Evolutionary conservation across 2,888 invertebrate species (phyloP), one percentile per base, ranked within the genome.

Genomic region (Stratiomys singularior): DNA sequence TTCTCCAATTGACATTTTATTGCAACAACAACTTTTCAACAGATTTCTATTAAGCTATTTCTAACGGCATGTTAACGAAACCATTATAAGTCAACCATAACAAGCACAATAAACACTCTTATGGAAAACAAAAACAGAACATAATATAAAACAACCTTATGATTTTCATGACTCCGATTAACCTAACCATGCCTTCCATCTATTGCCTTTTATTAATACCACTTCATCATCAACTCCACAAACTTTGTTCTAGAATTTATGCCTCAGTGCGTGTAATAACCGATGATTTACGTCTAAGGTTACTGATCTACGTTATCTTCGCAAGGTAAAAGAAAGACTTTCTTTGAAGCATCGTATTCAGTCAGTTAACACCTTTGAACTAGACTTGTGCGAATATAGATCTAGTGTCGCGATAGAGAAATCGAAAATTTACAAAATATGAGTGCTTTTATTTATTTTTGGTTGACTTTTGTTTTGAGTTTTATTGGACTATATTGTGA

Each of bases 331-430:
- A 28, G 72, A 72, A 72, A 72, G 27, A 30, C 72, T 72, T 72
- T 72, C 72, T 72, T 72, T 30, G 28, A 11, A 11, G 11, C 11
- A 25, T 25, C 27, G 25, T 11, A 11, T 46, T 56, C 27, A 72
- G 72, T 72, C 27, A 72, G 72, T 52, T 72, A 72, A 72, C 72
- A 72, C 72, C 72, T 72, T 56, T 56, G 72, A 27, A 72, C 72
- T 72, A 13, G 27, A 56, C 56, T 11, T 23, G 27, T 21, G 60
- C 60, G 27, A 64, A 15, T 30, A 2, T 27, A 15, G 37, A 64
- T 64, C 21, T 27, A 1, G 30, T 28, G 28, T 27, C 18, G 28
- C 11, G 69, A 46, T 69, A 69, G 25, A 60, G 25, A 23, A 47
- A 21, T 47, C 13, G n/a, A 25, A 46, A 60, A 25, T 5, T 5